Evolutionary conservation across 2,797 vertebrate species (phyloP).

Genomic region (Bradypodion pumilum): DNA sequence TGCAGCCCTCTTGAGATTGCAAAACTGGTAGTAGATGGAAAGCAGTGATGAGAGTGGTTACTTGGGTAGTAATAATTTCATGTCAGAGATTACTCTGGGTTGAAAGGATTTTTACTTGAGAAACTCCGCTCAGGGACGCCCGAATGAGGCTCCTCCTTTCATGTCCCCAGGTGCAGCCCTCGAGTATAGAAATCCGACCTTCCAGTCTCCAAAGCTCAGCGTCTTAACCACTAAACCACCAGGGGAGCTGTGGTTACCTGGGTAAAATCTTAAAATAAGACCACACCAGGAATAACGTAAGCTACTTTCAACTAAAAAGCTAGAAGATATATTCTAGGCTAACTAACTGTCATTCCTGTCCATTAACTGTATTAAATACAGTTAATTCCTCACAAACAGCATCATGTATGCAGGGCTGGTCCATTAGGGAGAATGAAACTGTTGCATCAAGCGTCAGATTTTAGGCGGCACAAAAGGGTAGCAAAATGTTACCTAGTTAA

Average conservation of each 20-base stretch:
- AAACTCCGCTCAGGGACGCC: no score
- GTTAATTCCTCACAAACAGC: neutral
- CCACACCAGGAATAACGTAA: neutral
- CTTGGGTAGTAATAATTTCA: no score
- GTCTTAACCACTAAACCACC: no score
- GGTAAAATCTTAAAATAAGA: neutral
- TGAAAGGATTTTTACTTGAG: no score
- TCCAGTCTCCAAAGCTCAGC: no score
- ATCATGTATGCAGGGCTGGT: neutral
- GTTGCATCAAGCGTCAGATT: neutral
- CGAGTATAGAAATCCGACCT: no score
- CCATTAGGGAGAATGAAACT: neutral
- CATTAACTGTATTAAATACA: neutral
- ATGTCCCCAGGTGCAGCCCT: no score
- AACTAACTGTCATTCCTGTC: neutral
- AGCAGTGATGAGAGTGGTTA: neutral
- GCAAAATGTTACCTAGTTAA: no score
- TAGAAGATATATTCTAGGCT: neutral
- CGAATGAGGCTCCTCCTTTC: no score
- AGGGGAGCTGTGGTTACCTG: neutral
- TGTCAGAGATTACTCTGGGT: no score
- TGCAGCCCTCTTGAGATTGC: neutral
- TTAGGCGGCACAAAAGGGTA: neutral
- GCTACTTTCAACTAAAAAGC: neutral
- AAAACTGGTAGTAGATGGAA: fast-evolving